Evolutionary conservation across 2,113 vertebrate species (phyloP).

Genomic region (Tupaia chinensis): DNA sequence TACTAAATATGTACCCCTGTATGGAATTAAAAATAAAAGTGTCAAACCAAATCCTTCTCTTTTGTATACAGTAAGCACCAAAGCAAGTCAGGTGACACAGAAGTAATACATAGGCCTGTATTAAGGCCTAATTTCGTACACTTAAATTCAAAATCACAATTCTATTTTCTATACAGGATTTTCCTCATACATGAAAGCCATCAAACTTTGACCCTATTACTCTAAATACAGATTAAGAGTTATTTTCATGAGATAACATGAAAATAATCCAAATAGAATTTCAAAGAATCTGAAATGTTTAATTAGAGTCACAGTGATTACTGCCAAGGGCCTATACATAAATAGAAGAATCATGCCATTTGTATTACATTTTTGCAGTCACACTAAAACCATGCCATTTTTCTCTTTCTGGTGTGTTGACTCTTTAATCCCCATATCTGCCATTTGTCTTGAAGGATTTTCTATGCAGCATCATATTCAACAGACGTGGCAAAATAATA

Average conservation of each 20-base stretch:
- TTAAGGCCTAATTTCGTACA: slow-evolving; percentile 7
- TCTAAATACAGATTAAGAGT: slow-evolving; percentile 33
- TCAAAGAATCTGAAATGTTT: slow-evolving; percentile 14
- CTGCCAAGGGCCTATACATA: neutral
- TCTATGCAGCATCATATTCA: neutral
- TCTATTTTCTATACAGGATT: neutral
- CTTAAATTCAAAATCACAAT: neutral
- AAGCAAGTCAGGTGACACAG: neutral
- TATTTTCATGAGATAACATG: neutral
- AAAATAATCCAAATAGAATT: neutral
- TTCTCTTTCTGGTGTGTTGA: neutral
- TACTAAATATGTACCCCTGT: neutral
- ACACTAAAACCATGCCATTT: neutral
- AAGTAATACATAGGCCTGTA: neutral
- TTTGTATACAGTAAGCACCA: neutral
- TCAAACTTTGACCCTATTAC: neutral
- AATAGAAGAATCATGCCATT: neutral
- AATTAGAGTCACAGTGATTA: slow-evolving; percentile 5
- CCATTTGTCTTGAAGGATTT: neutral
- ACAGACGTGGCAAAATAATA: neutral
- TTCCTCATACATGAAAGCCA: neutral
- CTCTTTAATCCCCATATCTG: neutral
- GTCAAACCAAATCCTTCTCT: neutral
- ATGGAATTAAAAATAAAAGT: slow-evolving; percentile 12
- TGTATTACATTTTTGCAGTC: neutral